Evolutionary conservation across 2,888 invertebrate species (phyloP), one percentile per base, ranked within the genome.

Genomic region (Hypselothyrea guttata): DNA sequence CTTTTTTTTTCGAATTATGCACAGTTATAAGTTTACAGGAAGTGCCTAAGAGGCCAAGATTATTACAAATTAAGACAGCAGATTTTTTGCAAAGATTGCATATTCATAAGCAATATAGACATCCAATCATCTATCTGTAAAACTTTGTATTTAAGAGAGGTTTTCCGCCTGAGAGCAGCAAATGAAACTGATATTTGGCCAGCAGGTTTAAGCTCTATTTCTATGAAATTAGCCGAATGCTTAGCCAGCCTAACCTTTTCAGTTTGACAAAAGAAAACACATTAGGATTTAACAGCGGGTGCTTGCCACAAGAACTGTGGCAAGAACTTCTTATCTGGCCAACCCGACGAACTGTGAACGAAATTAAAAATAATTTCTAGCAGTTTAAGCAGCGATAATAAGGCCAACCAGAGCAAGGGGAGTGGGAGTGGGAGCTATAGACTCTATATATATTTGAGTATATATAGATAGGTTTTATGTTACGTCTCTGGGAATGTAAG

Each of bases 361-460:
- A 81, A 81, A 75, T 78, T 74, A 49, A 59, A 68, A 68, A 58
- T 31, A 63, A 59, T 59, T 58, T 58, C 30, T 16, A 44, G 38
- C 51, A 31, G 30, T 12, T 47, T 35, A 37, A 47, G 28, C 40
- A 13, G 27, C 33, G 52, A 61, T 56, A 56, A 54, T 46, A 45
- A 28, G 42, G 35, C 11, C 34, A 18, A 11, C 8, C 1, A 16
- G 27, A 11, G n/a, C 1, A 16, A 15, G 13, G 37, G 18, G 0
- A 37, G 11, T 7, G 11, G 18, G 8, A 9, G 12, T 9, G 27
- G n/a, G 28, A 1, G 28, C 7, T 8, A 9, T 7, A 28, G 28
- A 8, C 28, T n/a, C 16, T 16, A 42, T 34, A 44, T 54, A 22
- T 22, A 22, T 22, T 22, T 22, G 5, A 5, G 22, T 22, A 22